phyloP scores from a whole-genome alignment of 1,140 invertebrate species.

The Papilio dardanus region DNA sequence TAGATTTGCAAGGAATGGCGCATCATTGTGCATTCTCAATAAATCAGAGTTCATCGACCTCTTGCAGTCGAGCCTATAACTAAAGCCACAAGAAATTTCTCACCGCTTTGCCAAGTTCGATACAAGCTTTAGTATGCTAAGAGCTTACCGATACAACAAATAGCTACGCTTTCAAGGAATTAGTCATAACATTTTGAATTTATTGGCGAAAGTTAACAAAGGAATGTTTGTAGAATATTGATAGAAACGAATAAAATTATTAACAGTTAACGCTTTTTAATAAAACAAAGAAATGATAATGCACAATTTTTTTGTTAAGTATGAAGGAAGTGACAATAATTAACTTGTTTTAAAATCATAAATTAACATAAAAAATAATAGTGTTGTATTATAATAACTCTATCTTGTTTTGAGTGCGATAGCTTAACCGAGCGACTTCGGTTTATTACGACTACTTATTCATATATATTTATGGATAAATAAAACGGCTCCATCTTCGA shows the following conservation, averaged over 20 bases:
- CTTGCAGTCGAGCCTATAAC: constrained; percentile 43
- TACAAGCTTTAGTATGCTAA: neutral
- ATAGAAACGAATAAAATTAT: neutral
- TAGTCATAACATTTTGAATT: constrained; percentile 24
- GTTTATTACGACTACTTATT: neutral
- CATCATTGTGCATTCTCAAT: constrained; percentile 73
- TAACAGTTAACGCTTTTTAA: constrained; percentile 2
- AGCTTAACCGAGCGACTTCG: no score
- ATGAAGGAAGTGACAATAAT: no score
- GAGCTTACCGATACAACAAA: constrained; percentile 5
- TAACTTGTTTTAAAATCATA: no score
- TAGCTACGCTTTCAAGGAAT: constrained; percentile 11
- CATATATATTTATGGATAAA: constrained; percentile 2
- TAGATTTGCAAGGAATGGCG: constrained; percentile 52
- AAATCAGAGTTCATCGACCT: constrained; percentile 57
- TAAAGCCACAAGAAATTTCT: constrained; percentile 48
- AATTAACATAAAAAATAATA: no score
- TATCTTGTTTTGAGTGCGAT: neutral
- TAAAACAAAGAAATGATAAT: neutral
- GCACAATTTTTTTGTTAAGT: neutral
- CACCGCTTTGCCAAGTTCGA: constrained; percentile 36
- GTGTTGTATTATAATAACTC: no score
- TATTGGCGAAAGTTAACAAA: constrained; percentile 13
- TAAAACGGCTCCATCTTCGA: neutral
- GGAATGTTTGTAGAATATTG: neutral